Percentiles rank a stretch among this genome's conserved stretches.
Evolutionary conservation across 2,113 vertebrate genomes (phyloP).

Genomic region (Taxidea taxus): DNA sequence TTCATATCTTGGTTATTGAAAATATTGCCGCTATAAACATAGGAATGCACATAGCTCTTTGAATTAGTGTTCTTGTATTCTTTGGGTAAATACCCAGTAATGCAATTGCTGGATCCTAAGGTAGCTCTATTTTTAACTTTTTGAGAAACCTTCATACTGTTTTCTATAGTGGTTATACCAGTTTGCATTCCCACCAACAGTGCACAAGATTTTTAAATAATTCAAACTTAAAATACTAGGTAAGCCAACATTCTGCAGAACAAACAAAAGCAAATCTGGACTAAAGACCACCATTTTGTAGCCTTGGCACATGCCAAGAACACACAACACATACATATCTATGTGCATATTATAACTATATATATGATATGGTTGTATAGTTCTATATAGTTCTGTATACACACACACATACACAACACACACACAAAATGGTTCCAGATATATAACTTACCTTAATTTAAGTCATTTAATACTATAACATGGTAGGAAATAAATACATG

Average conservation of each 20-base stretch:
- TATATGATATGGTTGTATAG: background rate
- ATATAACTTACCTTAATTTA: background rate
- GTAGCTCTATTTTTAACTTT: background rate
- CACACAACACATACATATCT: background rate
- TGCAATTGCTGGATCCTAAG: background rate
- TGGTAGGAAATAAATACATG: background rate
- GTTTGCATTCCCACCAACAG: background rate
- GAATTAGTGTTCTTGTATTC: background rate
- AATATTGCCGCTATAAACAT: background rate
- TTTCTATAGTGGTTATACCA: background rate
- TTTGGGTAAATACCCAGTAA: background rate
- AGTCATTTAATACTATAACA: background rate
- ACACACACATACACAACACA: too few species aligned
- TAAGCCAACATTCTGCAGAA: conserved; percentile 26
- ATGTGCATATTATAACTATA: background rate
- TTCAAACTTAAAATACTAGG: background rate
- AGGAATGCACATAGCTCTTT: background rate
- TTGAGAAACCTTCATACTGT: background rate
- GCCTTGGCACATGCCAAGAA: background rate
- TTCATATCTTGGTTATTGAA: background rate
- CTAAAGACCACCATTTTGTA: background rate
- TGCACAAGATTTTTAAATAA: background rate
- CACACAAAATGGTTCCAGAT: background rate
- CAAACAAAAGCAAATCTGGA: conserved; percentile 4
- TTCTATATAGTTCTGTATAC: background rate